Conservation (phyloP, 2,797 vertebrate genomes). For the Novumbra hubbsi region DNA sequence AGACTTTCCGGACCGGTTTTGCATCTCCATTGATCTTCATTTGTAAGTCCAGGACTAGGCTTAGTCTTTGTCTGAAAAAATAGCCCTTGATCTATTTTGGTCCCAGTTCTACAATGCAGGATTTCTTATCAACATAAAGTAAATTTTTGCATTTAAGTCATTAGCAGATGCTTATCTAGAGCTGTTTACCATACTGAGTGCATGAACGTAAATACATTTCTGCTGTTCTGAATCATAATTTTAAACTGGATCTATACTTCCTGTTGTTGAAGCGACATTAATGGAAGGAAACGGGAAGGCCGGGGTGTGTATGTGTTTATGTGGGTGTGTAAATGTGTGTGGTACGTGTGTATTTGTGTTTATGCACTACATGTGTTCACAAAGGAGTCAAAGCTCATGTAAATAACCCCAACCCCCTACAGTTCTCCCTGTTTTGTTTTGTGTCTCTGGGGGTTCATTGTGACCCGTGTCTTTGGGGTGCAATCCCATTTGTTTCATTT, state of each 20-base stretch:
- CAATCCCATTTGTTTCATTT: constrained; percentile 37
- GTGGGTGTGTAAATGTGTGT: background rate
- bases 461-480: constrained; percentile 50
- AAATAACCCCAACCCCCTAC: constrained; percentile 52
- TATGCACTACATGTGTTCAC: background rate
- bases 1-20: too few species aligned
- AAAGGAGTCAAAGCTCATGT: constrained; percentile 29
- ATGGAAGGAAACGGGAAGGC: constrained; percentile 13
- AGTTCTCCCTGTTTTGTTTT: constrained; percentile 44
- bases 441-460: constrained; percentile 36
- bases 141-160: too few species aligned
- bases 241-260: constrained; percentile 14
- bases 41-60: too few species aligned
- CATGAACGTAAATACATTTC: too few species aligned
- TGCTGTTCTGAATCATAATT: background rate
- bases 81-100: too few species aligned
- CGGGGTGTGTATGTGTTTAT: background rate
- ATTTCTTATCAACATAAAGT: too few species aligned
- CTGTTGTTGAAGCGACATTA: constrained; percentile 10
- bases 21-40: too few species aligned
- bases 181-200: too few species aligned
- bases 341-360: background rate
- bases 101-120: too few species aligned
- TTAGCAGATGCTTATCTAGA: too few species aligned
- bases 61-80: too few species aligned